phyloP scores from a whole-genome alignment of 1,140 invertebrate genomes.

The Acarapis woodi region DNA sequence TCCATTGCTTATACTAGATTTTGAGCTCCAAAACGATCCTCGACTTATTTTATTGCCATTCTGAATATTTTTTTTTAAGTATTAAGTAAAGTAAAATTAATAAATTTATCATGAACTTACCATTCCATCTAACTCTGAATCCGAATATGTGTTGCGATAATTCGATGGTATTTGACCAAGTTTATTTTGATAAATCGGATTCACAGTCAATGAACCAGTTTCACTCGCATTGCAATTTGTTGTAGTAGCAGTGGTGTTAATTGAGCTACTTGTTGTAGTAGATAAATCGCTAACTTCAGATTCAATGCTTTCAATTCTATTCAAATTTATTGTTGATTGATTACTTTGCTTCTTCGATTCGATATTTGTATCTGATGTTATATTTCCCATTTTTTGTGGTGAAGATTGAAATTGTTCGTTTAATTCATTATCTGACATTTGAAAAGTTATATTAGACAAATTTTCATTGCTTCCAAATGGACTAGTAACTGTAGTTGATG shows the following conservation, averaged over 20 bases:
- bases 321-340: constrained; percentile 54
- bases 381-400: background rate
- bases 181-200: constrained; percentile 28
- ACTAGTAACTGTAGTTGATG: constrained; percentile 35
- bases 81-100: background rate
- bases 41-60: too few relatives aligned
- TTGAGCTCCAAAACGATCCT: constrained; percentile 79
- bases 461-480: constrained; percentile 45
- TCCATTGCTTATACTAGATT: constrained; percentile 57
- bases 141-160: constrained; percentile 66
- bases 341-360: constrained; percentile 22
- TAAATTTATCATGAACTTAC: background rate
- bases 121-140: constrained; percentile 46
- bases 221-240: constrained; percentile 27
- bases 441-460: constrained; percentile 18
- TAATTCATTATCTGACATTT: constrained; percentile 4
- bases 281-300: constrained; percentile 33
- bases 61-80: too few relatives aligned
- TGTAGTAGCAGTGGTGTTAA: constrained; percentile 12
- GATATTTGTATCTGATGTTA: constrained; percentile 12
- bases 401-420: background rate
- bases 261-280: constrained; percentile 12
- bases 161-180: constrained; percentile 29
- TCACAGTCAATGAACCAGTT: constrained; percentile 46
- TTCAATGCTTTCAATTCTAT: constrained; percentile 56